These are phyloP conservation scores for Zapus hudsonius DNA, from an alignment of 2,113 vertebrate genomes.

Conservation along the genomic window DNA sequence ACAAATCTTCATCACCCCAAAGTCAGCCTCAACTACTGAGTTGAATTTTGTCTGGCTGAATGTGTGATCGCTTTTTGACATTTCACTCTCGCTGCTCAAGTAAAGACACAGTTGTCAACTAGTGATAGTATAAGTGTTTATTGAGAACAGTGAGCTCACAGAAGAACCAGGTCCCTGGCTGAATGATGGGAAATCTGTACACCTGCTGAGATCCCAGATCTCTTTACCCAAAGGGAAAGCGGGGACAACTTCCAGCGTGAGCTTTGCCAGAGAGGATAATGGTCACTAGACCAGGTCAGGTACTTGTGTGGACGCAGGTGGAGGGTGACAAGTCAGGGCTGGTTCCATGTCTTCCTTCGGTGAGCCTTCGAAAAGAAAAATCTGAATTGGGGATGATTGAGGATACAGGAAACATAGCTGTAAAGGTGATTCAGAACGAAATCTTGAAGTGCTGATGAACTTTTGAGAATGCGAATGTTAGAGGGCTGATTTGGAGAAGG, in stretches of 20 bases:
- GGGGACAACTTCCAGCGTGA: not conserved
- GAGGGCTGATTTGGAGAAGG: not conserved
- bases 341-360: not conserved
- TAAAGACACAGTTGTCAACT: not conserved
- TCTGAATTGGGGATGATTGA: not conserved
- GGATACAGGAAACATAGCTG: rapidly evolving
- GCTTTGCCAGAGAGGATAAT: not conserved
- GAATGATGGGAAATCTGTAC: rapidly evolving
- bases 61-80: not conserved
- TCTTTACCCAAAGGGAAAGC: not conserved
- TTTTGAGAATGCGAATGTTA: not conserved
- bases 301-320: not conserved
- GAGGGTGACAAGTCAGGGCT: rapidly evolving
- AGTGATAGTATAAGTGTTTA: not conserved
- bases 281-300: not conserved
- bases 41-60: not conserved
- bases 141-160: conserved; percentile 1
- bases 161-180: not conserved
- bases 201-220: not conserved
- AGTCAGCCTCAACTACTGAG: not conserved
- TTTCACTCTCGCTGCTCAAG: not conserved
- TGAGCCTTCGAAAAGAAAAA: not conserved
- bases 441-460: rapidly evolving
- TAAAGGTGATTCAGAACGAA: rapidly evolving
- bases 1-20: not conserved